Percentiles rank a stretch among this genome's conserved stretches.
Evolutionary conservation across 2,797 vertebrate species (phyloP).

Genomic region (Hafferia zeledoni): DNA sequence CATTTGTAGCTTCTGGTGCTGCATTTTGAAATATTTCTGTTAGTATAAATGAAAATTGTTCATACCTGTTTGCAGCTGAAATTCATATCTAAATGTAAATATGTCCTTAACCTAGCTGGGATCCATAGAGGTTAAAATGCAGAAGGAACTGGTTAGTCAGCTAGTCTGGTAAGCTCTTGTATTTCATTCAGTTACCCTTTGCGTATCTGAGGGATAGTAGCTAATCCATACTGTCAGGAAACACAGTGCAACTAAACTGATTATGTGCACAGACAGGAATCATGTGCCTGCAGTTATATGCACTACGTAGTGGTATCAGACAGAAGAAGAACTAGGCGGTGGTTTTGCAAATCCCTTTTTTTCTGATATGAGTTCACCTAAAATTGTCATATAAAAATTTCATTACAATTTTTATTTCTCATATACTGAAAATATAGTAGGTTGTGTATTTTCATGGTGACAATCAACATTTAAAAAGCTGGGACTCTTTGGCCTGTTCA

Average conservation of each 20-base stretch:
- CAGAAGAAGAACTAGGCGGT: not conserved
- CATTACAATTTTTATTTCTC: not conserved
- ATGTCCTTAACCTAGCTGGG: not conserved
- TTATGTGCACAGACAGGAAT: too few species aligned
- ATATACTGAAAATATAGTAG: not conserved
- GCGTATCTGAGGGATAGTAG: not conserved
- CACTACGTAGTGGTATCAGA: not conserved
- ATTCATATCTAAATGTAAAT: conserved; percentile 35
- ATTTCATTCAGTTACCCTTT: not conserved
- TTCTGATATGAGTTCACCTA: not conserved
- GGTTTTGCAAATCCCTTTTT: not conserved
- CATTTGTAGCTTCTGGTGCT: not conserved
- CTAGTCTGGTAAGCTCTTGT: not conserved
- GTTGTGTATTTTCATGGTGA: not conserved
- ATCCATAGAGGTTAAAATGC: not conserved
- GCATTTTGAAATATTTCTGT: not conserved
- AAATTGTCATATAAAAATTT: not conserved
- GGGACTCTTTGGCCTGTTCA: not conserved
- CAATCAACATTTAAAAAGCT: not conserved
- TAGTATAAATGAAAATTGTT: not conserved
- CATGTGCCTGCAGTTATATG: not conserved
- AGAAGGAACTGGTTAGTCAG: conserved; percentile 27
- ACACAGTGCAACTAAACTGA: not conserved
- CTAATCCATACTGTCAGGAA: not conserved
- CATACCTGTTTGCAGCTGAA: not conserved